Base-by-base conservation (phyloP, 2,888 invertebrate species). In the Myopa testacea region DNA sequence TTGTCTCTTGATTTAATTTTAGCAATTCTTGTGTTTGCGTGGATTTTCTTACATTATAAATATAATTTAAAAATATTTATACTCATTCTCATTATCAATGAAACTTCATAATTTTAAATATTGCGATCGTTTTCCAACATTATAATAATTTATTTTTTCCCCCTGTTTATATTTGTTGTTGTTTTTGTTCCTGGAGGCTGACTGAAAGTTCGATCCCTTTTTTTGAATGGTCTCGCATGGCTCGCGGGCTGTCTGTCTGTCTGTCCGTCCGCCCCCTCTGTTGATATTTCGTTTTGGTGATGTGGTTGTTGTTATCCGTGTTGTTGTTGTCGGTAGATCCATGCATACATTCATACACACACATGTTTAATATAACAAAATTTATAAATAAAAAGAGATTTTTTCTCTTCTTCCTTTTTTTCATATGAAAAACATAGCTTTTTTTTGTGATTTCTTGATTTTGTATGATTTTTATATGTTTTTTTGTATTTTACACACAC, bases 381-480 rank as follows among this genome's bases (percentile, higher is more conserved):
- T 68, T 69, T 75, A 60, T 75, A 75, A 69, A 75, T 68, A 68
- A 69, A 75, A 69, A 50, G 67, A 68, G 75, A 75, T 74, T 74
- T 73, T 52, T 52, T 37, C 34, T 3, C 14, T 37, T 16, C 38
- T 38, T 38, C 37, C 37, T 14, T 12, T 37, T 38, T 38, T 65
- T 62, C 10, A 62, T 62, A 62, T 58, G 3, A 26, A 62, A 26
- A 62, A 10, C 62, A 26, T 62, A 62, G 62, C 26, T 60, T 60
- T 60, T 60, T 60, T 55, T 1, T n/a, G 58, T 58, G 10, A 4
- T 58, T 62, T 72, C 38, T 38, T 40, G n/a, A 16, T 58, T 58
- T 58, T 16, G 5, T 58, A 0, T 62, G 8, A 2, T 73, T 73
- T 72, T 63, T 45, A 12, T 19, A 26, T 26, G 26, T 26, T 26